Percentiles rank a stretch among this genome's conserved stretches.
Conservation (phyloP, 2,113 vertebrate genomes). For the Cathartes aura region DNA sequence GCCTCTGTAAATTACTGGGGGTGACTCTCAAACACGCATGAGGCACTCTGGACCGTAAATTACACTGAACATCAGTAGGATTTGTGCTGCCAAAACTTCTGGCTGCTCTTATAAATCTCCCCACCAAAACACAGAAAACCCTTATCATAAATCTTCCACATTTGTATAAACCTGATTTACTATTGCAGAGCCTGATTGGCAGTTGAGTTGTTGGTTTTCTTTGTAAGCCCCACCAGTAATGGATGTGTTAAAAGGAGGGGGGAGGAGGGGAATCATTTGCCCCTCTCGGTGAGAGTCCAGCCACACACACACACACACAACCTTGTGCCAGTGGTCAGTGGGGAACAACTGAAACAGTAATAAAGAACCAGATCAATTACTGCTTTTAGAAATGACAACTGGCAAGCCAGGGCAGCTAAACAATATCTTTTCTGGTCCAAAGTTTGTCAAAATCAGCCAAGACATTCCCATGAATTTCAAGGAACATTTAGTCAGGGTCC, state of each 20-base stretch:
- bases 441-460: neutral
- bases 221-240: neutral
- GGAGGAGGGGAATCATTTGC: neutral
- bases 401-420: neutral
- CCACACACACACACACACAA: neutral
- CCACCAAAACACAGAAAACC: neutral
- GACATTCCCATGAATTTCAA: neutral
- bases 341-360: neutral
- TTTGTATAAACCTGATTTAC: neutral
- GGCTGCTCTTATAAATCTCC: conserved; percentile 7
- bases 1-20: neutral
- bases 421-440: neutral
- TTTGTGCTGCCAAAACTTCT: conserved; percentile 15
- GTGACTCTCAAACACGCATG: neutral
- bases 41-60: neutral
- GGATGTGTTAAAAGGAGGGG: neutral
- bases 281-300: neutral
- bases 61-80: neutral
- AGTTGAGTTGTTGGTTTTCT: neutral
- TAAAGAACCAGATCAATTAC: neutral
- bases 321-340: neutral
- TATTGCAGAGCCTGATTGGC: neutral
- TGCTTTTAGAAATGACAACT: neutral
- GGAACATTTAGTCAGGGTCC: neutral
- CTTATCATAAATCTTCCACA: neutral